A percentile compares a stretch with the other conserved stretches of the same genome.
Evolutionary conservation across 2,797 vertebrate species (phyloP).

Genomic region (Siniperca undulata): DNA sequence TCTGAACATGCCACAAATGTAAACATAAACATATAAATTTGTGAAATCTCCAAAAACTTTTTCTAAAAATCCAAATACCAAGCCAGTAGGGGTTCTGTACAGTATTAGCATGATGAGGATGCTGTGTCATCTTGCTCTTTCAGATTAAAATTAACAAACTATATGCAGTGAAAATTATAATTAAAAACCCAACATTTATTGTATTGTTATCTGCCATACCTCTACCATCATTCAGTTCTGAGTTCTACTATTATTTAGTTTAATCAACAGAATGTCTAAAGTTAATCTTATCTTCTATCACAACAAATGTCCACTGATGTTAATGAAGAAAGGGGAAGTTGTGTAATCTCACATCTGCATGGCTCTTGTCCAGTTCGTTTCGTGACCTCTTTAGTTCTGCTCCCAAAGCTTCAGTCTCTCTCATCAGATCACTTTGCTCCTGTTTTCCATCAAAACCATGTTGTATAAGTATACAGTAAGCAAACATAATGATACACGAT

Average conservation of each 20-base stretch:
- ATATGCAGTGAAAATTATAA: not conserved
- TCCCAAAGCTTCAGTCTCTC: conserved; percentile 62
- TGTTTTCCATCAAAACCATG: conserved; percentile 33
- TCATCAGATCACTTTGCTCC: conserved; percentile 61
- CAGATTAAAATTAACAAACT: not conserved
- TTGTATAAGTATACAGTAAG: conserved; percentile 12
- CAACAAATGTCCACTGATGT: not conserved
- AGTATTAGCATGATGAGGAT: too few relatives aligned
- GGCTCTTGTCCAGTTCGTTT: conserved; percentile 79
- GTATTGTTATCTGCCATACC: not conserved
- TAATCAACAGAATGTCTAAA: not conserved
- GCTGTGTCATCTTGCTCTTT: not conserved
- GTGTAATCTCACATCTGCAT: conserved; percentile 75
- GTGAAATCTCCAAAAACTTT: not conserved
- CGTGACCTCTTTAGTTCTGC: conserved; percentile 71
- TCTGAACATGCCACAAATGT: conserved; percentile 64
- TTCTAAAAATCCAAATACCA: not conserved
- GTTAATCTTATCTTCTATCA: not conserved
- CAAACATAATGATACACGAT: not conserved
- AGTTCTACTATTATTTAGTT: not conserved
- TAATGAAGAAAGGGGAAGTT: not conserved
- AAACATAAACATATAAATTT: not conserved
- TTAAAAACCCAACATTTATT: not conserved
- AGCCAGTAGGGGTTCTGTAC: not conserved
- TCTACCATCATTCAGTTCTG: not conserved